Evolutionary conservation across 1,140 invertebrate genomes (phyloP), one percentile per base, ranked within the genome.

Genomic region (Ooceraea biroi): DNA sequence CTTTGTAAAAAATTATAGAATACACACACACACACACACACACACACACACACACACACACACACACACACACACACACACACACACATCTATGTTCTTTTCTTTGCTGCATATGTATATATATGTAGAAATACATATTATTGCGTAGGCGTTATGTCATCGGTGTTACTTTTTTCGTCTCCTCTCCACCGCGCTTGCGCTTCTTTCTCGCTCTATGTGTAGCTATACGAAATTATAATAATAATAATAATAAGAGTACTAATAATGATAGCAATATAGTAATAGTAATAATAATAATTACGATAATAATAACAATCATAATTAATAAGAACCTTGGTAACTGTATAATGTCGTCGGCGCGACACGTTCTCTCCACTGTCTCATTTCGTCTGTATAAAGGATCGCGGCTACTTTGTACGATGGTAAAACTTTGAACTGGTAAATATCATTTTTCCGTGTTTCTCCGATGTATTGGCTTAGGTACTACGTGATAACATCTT

Each of bases 1-100:
- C 68, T 88, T 74, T 84, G 89, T 89, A 90, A 86, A 91, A 91
- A 90, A 76, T 78, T 85, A 87, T 78, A 88, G 82, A 76, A 84
- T 76, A 71, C 58, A 84, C 69, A 61, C 25, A 80, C 83, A 83
- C 14, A 63, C 82, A 82, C 60, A 78, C 61, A 72, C 57, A 55
- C 52, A 25, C 36, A 63, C 36, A 36, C 55, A 65, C 74, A 83
- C 14, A 63, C 82, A 82, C 60, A 78, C 61, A 72, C 57, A 55
- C 52, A 25, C 36, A 63, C 36, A 36, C 55, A 65, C 74, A 65
- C 55, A 19, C 57, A 63, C 52, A 60, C 68, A 52, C 25, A 57
- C 44, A 58, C 14, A 61, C 44, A 30, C 41, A 12, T 76, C 69
- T 58, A 84, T 57, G 58, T 73, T 61, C 69, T 55, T 48, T 12